A percentile compares a stretch with the other conserved stretches of the same genome.
Evolutionary conservation across 2,797 vertebrate genomes (phyloP).

Genomic region (Sylvilagus floridanus): DNA sequence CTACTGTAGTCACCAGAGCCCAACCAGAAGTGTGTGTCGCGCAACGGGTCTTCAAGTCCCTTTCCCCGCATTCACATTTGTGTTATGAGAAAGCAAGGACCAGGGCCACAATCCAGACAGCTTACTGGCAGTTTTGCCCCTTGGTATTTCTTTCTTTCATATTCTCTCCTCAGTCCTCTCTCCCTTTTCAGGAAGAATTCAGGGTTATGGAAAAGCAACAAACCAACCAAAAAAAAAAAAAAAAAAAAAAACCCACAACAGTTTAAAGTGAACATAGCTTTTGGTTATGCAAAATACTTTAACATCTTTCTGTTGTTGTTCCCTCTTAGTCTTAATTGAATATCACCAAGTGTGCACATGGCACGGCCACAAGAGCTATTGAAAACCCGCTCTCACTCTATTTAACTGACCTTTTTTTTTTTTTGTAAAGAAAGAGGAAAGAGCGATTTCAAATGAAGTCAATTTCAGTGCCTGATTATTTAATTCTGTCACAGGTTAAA

Average conservation of each 20-base stretch:
- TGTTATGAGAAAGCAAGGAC: constrained; percentile 84
- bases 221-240: constrained; percentile 29
- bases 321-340: constrained; percentile 83
- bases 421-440: constrained; percentile 79
- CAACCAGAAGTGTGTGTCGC: constrained; percentile 81
- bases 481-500: constrained; percentile 85
- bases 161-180: constrained; percentile 49
- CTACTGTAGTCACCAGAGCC: constrained; percentile 82
- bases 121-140: constrained; percentile 77
- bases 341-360: constrained; percentile 81
- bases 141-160: constrained; percentile 81
- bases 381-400: constrained; percentile 86
- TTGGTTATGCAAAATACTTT: constrained; percentile 82
- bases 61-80: constrained; percentile 83
- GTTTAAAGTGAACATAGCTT: constrained; percentile 83
- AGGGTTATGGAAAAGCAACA: constrained; percentile 51
- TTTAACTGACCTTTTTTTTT: constrained; percentile 86
- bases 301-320: constrained; percentile 80
- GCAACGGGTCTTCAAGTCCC: constrained; percentile 80
- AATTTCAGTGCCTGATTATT: constrained; percentile 87
- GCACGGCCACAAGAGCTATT: constrained; percentile 83
- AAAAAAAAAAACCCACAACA: constrained; percentile 58
- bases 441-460: constrained; percentile 85
- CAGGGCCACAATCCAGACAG: constrained; percentile 78
- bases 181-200: constrained; percentile 57